Conservation (phyloP, 2,888 invertebrate genomes). For the Tillus elongatus region DNA sequence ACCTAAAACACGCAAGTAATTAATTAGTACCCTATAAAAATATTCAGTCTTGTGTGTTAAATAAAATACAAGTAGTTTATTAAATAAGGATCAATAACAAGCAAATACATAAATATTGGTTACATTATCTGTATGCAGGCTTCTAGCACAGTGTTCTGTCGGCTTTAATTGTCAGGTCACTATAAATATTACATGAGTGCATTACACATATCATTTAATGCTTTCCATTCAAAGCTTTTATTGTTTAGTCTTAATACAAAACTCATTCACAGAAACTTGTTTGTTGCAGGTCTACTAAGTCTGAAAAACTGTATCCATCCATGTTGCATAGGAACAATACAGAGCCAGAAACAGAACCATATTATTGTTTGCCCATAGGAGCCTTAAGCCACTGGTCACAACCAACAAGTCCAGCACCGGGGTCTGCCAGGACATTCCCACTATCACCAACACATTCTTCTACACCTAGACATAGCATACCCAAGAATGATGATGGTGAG, state of each 20-base stretch:
- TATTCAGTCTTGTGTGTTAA: too few relatives aligned
- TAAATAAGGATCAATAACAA: too few relatives aligned
- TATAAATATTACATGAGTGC: too few relatives aligned
- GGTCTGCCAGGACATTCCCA: conserved; percentile 42
- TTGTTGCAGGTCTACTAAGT: conserved; percentile 77
- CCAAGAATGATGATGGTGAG: conserved; percentile 64
- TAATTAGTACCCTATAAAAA: too few relatives aligned
- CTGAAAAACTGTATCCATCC: conserved; percentile 88
- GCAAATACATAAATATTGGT: not conserved
- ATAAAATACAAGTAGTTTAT: too few relatives aligned
- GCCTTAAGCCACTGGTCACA: conserved; percentile 57
- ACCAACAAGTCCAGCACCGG: conserved; percentile 64
- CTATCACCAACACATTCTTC: conserved; percentile 54
- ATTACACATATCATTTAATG: too few relatives aligned
- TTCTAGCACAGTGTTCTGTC: conserved; percentile 20
- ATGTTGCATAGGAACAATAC: conserved; percentile 76
- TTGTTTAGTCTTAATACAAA: too few relatives aligned
- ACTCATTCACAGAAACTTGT: too few relatives aligned
- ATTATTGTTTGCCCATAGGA: conserved; percentile 74
- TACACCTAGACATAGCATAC: conserved; percentile 49
- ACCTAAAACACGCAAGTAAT: too few relatives aligned
- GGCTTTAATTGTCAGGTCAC: conserved; percentile 28
- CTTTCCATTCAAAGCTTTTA: too few relatives aligned
- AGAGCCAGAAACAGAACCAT: conserved; percentile 77
- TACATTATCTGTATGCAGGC: conserved; percentile 1